Evolutionary conservation across 2,888 invertebrate genomes (phyloP), one percentile per base, ranked within the genome.

Genomic region (Hypomecis atomaria): DNA sequence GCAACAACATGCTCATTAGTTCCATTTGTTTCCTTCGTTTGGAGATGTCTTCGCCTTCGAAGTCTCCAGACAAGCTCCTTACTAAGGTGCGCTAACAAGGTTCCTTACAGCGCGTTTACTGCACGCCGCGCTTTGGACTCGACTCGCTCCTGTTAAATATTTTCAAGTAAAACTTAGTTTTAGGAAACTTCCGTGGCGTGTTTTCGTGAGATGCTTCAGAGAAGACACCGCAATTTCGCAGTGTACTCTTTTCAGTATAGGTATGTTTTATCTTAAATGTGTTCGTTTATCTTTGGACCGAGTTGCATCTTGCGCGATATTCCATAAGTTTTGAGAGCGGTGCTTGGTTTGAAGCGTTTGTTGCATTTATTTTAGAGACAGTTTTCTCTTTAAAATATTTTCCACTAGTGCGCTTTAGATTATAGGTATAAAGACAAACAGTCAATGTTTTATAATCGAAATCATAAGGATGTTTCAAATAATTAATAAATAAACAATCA

Each of bases 41-140:
- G 60, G 73, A 87, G 87, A 85, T 88, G 87, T 87, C 88, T 83
- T 77, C 65, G 56, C 54, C 50, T 59, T 40, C 54, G 62, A 79
- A 70, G 76, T 80, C 78, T 78, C 77, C 78, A 82, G 87, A 87
- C 89, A 88, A 87, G 87, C 84, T 85, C 80, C 88, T 87, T 84
- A 86, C 83, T 86, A 84, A 86, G 86, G 84, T 82, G 82, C 82
- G 77, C 86, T 90, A 91, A 91, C 90, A 88, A 90, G 90, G 88
- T 90, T 89, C 90, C 90, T 90, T 90, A 88, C 77, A 72, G 78
- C 73, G 78, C 76, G 73, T 85, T 86, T 85, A 85, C 76, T 72
- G 78, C 74, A 77, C 75, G 75, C 71, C 76, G 69, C 62, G 62
- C 65, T 56, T 59, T 58, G 61, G 69, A 65, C 69, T 71, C 71